phyloP scores from a whole-genome alignment of 2,113 vertebrate genomes.

The Pristiophorus japonicus region DNA sequence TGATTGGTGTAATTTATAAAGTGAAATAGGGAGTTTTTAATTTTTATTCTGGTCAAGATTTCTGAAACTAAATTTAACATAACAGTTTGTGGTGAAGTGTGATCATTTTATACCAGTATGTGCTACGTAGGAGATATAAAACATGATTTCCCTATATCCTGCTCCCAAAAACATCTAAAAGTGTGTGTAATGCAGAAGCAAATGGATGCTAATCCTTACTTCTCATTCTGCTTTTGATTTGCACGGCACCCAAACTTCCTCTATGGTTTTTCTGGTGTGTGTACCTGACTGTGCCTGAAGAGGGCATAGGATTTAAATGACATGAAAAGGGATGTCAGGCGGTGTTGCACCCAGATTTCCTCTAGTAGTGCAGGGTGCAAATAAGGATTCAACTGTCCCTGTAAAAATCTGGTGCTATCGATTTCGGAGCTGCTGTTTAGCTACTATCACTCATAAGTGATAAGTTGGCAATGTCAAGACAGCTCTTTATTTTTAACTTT shows the following conservation, averaged over 20 bases:
- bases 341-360: not conserved
- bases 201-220: not conserved
- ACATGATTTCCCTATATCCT: not conserved
- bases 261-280: not conserved
- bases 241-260: not conserved
- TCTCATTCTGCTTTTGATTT: not conserved
- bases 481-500: not conserved
- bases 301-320: not conserved
- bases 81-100: not conserved
- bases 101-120: not conserved
- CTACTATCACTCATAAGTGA: not conserved
- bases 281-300: not conserved
- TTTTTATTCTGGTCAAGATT: not conserved
- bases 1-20: not conserved
- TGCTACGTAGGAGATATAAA: not conserved
- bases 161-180: not conserved
- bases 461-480: not conserved
- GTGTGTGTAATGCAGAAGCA: not conserved
- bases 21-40: not conserved
- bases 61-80: not conserved
- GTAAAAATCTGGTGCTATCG: not conserved
- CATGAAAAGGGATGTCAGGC: not conserved
- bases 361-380: not conserved
- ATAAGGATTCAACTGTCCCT: not conserved
- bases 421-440: not conserved